phyloP scores from a whole-genome alignment of 1,140 invertebrate genomes.

The Rhagoletis zephyria region DNA sequence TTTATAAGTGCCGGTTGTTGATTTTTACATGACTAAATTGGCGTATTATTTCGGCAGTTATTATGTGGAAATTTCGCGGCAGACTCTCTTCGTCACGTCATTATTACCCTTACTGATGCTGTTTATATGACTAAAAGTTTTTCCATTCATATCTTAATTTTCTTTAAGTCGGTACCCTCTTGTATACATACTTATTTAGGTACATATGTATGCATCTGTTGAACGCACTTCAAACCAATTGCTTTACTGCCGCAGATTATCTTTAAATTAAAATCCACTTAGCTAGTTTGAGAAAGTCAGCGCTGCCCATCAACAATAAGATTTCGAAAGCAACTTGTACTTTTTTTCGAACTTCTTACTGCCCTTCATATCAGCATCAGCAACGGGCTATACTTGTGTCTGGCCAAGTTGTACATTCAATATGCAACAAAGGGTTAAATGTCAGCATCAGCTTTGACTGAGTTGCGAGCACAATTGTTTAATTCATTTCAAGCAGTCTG shows the following conservation, averaged over 20 bases:
- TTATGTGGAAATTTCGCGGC: not conserved
- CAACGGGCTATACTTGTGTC: not conserved
- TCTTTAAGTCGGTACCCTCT: not conserved
- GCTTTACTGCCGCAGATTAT: not conserved
- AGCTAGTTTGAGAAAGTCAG: not conserved
- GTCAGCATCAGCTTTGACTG: not conserved
- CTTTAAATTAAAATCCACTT: conserved; percentile 44
- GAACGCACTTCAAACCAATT: not conserved
- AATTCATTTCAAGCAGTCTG: conserved; percentile 29
- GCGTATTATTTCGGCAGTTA: not conserved
- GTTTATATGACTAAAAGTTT: too few relatives aligned
- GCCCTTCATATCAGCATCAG: not conserved
- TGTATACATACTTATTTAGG: too few relatives aligned
- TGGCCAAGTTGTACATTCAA: not conserved
- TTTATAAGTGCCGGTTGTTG: not conserved
- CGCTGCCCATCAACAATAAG: not conserved
- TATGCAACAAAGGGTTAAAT: conserved; percentile 17
- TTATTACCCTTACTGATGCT: not conserved
- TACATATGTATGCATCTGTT: too few relatives aligned
- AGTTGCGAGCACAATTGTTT: conserved; percentile 10
- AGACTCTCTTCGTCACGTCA: not conserved
- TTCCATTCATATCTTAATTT: not conserved
- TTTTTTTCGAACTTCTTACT: not conserved
- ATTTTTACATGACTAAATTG: not conserved
- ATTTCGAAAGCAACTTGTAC: conserved; percentile 11